Evolutionary conservation across 1,140 invertebrate genomes (phyloP).

Genomic region (Bombus vancouverensis): DNA sequence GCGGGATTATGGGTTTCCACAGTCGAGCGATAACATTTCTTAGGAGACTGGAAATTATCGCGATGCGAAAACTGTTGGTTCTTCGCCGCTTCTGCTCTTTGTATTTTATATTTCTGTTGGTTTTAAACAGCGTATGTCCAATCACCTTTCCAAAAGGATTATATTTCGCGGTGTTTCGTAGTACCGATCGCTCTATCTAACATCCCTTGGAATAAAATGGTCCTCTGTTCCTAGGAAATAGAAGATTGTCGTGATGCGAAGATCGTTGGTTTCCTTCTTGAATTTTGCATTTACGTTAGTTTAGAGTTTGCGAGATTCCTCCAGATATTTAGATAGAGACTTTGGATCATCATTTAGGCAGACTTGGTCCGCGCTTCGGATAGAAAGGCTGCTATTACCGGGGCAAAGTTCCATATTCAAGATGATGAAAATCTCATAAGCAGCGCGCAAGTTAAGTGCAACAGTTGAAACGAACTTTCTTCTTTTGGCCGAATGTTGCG

Average conservation of each 20-base stretch:
- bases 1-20: neutral
- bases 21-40: neutral
- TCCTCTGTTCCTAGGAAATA: neutral
- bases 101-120: too few species aligned
- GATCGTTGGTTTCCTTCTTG: neutral
- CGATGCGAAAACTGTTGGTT: too few species aligned
- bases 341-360: neutral
- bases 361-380: neutral
- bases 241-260: neutral
- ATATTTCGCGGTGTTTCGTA: too few species aligned
- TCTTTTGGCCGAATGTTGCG: slow-evolving; percentile 9
- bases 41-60: neutral
- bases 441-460: slow-evolving; percentile 46
- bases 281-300: neutral
- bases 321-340: neutral
- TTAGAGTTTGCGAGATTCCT: neutral
- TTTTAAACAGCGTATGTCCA: fast-evolving
- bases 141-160: fast-evolving
- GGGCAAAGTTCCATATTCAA: slow-evolving; percentile 43
- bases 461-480: slow-evolving; percentile 55
- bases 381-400: neutral
- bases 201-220: neutral
- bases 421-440: slow-evolving; percentile 58
- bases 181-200: too few species aligned
- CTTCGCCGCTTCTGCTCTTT: fast-evolving